These are phyloP conservation scores for Meteorus cinctellus DNA, from an alignment of 2,888 invertebrate genomes.

Conservation along the genomic window DNA sequence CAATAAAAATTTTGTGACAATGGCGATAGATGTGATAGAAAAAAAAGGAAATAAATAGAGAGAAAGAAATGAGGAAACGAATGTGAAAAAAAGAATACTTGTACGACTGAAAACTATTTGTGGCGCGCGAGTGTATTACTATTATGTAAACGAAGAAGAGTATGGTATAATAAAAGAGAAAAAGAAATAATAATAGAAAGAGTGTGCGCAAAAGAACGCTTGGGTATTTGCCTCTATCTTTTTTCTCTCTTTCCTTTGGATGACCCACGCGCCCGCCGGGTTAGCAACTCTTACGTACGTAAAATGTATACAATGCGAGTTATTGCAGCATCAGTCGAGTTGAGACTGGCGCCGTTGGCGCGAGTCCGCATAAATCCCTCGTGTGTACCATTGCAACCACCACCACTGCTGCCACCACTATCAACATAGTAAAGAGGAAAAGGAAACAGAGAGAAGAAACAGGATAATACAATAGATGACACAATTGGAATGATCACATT, in stretches of 20 bases:
- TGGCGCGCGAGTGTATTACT: slow-evolving; percentile 10
- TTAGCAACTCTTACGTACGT: slow-evolving; percentile 68
- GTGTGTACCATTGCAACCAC: slow-evolving; percentile 52
- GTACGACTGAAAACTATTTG: slow-evolving; percentile 14
- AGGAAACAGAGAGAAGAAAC: slow-evolving; percentile 18
- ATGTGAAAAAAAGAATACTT: not conserved
- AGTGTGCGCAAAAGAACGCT: slow-evolving; percentile 18
- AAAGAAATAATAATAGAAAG: not conserved
- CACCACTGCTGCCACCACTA: too few species aligned
- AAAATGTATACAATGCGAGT: slow-evolving; percentile 71
- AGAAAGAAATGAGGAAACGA: not conserved
- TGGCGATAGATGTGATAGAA: not conserved
- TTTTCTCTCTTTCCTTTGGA: slow-evolving; percentile 58
- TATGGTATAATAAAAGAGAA: not conserved
- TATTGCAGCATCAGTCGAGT: slow-evolving; percentile 68
- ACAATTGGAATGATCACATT: too few species aligned
- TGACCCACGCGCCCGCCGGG: slow-evolving; percentile 71
- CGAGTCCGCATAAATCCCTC: slow-evolving; percentile 67
- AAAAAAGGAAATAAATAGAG: too few species aligned
- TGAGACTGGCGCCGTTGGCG: slow-evolving; percentile 67
- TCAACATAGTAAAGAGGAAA: slow-evolving; percentile 25
- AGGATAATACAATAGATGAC: too few species aligned
- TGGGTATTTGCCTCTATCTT: slow-evolving; percentile 47
- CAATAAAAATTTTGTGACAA: slow-evolving; percentile 19
- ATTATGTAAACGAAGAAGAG: not conserved